Base-by-base conservation (phyloP, 2,797 vertebrate species). In the Sebastes trivittatus region DNA sequence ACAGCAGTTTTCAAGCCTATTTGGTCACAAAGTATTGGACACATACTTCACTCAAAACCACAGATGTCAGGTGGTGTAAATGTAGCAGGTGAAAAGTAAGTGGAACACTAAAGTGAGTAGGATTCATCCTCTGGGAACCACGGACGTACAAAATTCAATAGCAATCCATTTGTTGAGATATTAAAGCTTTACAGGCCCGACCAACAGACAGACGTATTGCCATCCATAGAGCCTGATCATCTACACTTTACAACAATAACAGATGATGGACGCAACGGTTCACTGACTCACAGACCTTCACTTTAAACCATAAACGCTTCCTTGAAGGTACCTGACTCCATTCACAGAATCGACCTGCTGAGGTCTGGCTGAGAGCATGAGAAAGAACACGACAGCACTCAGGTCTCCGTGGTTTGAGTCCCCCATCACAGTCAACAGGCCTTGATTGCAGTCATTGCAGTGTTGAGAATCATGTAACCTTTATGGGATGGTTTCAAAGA, bases 381-480 rank as follows among this genome's bases (percentile, higher is more conserved):
- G 81, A 92, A 91, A 88, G 75, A 84, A 78, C 88, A 89, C 8
- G 4, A 83, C 80, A 75, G 75, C 68, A 75, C 78, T 81, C 20
- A 36, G 87, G 77, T 87, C 75, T 84, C 70, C 85, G 91, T 92
- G 92, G 93, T 94, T 91, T 58, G 54, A 90, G 80, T 80, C 77
- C 49, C 78, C 81, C 77, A 83, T 88, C 78, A 60, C 83, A 90
- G 83, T 82, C 86, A 92, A 86, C 88, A 86, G 87, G 54, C 88
- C 90, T 88, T 83, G 77, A 91, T 88, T 92, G 89, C 92, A 93
- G 91, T 95, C 93, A 92, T 95, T 95, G 92, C 38, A 42, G 95
- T 93, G 93, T 96, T 96, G 95, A 96, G 96, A 96, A 96, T 95
- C 95, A 58, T 94, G 95, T 96, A 98, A 98, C 97, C 97, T 99